phyloP scores from a whole-genome alignment of 2,888 invertebrate species.

The Cryptus viduatorius region DNA sequence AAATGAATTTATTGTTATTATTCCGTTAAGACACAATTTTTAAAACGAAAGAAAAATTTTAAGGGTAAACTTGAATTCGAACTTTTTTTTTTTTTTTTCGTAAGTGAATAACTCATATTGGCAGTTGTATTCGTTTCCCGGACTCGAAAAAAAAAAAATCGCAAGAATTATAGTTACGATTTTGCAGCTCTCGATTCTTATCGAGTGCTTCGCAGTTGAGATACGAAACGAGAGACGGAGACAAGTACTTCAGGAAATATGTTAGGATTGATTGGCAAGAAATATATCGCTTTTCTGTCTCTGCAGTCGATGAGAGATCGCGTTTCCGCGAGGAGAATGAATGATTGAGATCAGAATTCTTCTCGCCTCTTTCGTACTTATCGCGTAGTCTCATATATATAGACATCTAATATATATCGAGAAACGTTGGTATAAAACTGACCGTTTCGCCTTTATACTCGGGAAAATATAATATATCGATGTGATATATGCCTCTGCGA shows the following conservation, averaged over 20 bases:
- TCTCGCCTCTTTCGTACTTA: conserved; percentile 49
- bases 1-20: too few species aligned
- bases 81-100: too few species aligned
- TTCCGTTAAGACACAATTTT: too few species aligned
- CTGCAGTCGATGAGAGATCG: conserved; percentile 35
- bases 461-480: conserved; percentile 78
- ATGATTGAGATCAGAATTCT: conserved; percentile 65
- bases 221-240: conserved; percentile 36
- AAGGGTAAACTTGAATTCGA: too few species aligned
- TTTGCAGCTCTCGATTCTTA: conserved; percentile 48
- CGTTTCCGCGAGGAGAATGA: conserved; percentile 29
- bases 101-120: not conserved
- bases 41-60: too few species aligned
- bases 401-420: conserved; percentile 25
- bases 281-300: conserved; percentile 39
- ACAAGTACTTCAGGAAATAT: conserved; percentile 58
- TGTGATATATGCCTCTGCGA: conserved; percentile 79
- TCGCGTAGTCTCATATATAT: conserved; percentile 33
- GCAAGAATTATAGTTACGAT: conserved; percentile 58
- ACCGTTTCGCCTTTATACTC: conserved; percentile 53
- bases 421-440: conserved; percentile 42
- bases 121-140: not conserved
- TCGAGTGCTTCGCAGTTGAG: conserved; percentile 55
- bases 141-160: conserved; percentile 8
- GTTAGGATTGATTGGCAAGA: conserved; percentile 62